Conservation (phyloP, 2,113 vertebrate species). For the Struthio camelus region DNA sequence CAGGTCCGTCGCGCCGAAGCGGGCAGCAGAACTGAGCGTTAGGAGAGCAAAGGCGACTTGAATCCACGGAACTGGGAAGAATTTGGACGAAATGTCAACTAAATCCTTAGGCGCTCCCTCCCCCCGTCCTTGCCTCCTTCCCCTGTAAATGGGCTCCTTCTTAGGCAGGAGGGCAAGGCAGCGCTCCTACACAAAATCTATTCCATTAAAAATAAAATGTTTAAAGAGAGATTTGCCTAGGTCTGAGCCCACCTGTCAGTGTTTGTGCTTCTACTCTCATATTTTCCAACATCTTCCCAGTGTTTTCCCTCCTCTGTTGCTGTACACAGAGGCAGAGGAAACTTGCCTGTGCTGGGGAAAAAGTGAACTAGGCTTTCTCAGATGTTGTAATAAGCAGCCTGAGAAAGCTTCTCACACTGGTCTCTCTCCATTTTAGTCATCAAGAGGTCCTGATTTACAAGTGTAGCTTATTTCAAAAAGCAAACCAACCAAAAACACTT, state of each 20-base stretch:
- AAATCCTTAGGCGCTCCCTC: background rate
- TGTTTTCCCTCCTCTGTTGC: constrained; percentile 34
- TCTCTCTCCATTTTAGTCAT: constrained; percentile 9
- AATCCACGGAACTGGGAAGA: rapidly evolving
- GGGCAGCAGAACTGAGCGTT: background rate
- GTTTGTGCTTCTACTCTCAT: background rate
- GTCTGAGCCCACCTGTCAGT: constrained; percentile 19
- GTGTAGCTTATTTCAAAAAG: background rate
- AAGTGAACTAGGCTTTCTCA: constrained; percentile 22
- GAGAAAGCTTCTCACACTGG: background rate
- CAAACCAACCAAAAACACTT: background rate
- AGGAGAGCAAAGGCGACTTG: background rate
- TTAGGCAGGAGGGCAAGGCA: background rate
- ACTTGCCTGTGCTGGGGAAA: constrained; percentile 43
- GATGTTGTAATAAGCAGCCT: constrained; percentile 38
- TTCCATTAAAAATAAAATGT: background rate
- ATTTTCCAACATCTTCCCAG: constrained; percentile 45
- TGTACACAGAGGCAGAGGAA: constrained; percentile 17
- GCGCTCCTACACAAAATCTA: background rate
- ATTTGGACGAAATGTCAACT: rapidly evolving
- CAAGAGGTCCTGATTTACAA: constrained; percentile 21
- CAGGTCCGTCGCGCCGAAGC: background rate
- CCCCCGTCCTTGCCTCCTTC: background rate
- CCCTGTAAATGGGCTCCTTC: background rate
- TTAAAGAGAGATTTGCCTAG: background rate